Conservation (phyloP, 2,113 vertebrate genomes). For the Paedocypris sp. region DNA sequence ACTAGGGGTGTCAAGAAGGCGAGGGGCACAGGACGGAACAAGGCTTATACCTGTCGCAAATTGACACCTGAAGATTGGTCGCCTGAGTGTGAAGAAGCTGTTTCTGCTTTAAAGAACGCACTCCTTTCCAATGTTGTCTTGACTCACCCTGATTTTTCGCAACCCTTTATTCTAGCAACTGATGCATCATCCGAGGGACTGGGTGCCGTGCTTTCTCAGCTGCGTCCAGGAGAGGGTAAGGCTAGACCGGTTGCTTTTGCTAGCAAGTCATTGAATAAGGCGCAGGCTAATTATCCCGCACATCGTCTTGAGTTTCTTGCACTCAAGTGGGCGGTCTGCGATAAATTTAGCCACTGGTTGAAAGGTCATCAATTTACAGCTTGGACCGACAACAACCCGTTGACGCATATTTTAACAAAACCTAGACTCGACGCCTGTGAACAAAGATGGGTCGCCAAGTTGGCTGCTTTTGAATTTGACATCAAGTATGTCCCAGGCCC, state of each 20-base stretch:
- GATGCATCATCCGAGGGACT: neutral
- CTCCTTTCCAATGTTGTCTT: neutral
- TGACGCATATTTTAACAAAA: neutral
- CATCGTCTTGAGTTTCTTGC: slow-evolving; percentile 21
- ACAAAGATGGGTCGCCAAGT: slow-evolving; percentile 19
- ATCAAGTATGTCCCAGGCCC: neutral
- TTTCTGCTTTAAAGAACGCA: neutral
- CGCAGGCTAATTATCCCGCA: slow-evolving; percentile 6
- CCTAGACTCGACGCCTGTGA: slow-evolving; percentile 16
- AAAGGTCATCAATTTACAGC: slow-evolving; percentile 6
- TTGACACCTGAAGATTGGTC: neutral
- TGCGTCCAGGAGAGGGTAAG: neutral
- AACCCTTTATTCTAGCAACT: neutral
- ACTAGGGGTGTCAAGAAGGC: neutral
- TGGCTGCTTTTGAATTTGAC: neutral
- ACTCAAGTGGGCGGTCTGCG: slow-evolving; percentile 19
- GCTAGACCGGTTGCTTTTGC: slow-evolving; percentile 13
- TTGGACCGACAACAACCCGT: slow-evolving; percentile 22
- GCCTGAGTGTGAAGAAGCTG: neutral
- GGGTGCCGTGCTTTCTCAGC: neutral
- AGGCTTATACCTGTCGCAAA: neutral
- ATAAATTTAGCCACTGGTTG: slow-evolving; percentile 17
- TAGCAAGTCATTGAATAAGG: neutral
- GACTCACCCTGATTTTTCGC: neutral
- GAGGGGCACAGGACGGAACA: neutral